Evolutionary conservation across 92 coral and sea anemone genomes (phyloP).

Genomic region (Umimayanthus kanabou): DNA sequence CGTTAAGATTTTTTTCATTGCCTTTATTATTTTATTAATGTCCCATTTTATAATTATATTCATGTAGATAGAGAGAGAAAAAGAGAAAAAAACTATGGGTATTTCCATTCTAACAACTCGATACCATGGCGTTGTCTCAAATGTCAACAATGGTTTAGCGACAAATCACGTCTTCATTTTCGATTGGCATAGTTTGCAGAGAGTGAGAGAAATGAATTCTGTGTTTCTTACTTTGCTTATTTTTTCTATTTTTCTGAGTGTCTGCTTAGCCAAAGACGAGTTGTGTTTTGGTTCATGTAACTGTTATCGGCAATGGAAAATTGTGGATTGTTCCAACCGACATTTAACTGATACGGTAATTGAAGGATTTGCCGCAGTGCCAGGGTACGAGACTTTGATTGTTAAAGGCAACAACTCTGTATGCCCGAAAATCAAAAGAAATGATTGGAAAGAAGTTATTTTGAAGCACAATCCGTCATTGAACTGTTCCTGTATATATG

Average conservation of each 20-base stretch:
- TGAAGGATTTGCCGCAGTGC: conserved; percentile 26
- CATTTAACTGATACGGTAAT: conserved; percentile 7
- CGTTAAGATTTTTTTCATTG: too few species aligned
- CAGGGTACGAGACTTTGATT: conserved; percentile 13
- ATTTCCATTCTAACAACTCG: not conserved
- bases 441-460: conserved; percentile 4
- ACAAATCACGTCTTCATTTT: not conserved
- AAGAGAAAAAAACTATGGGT: not conserved
- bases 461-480: conserved; percentile 2
- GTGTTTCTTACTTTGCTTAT: not conserved
- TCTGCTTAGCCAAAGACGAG: not conserved
- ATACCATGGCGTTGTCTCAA: not conserved
- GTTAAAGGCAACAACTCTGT: not conserved
- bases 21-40: too few species aligned
- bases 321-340: conserved; percentile 25
- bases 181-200: not conserved
- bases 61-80: not conserved
- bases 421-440: conserved; percentile 8
- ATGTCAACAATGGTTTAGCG: not conserved
- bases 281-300: conserved; percentile 15
- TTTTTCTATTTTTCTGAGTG: not conserved
- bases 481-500: conserved; percentile 19
- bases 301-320: conserved; percentile 13
- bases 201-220: not conserved
- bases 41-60: too few species aligned